These are phyloP conservation scores for Aleiodes leptofemur DNA, from an alignment of 2,888 invertebrate genomes.

Conservation along the genomic window DNA sequence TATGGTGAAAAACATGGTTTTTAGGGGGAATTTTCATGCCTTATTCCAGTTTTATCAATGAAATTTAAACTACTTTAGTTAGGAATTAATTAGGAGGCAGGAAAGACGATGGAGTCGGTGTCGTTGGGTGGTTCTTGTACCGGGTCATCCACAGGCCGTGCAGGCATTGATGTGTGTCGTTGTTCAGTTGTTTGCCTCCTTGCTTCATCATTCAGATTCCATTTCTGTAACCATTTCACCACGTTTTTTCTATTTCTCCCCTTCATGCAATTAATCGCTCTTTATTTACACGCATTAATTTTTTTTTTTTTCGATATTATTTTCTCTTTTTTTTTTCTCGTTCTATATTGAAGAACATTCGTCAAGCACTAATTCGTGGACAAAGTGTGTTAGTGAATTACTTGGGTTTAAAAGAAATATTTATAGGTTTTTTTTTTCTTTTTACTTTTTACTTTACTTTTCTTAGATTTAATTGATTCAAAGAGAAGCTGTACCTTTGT, in stretches of 20 bases:
- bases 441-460: not conserved
- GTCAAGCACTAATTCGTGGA: constrained; percentile 35
- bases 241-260: constrained; percentile 45
- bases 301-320: not conserved
- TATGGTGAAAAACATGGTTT: not conserved
- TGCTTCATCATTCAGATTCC: constrained; percentile 18
- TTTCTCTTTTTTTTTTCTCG: no score
- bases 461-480: not conserved
- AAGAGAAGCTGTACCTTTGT: constrained; percentile 80
- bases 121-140: constrained; percentile 55
- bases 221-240: constrained; percentile 35
- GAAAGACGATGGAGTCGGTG: constrained; percentile 64
- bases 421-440: not conserved
- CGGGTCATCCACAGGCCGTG: constrained; percentile 55
- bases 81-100: constrained; percentile 58
- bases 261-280: constrained; percentile 48
- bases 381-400: constrained; percentile 37
- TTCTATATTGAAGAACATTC: constrained; percentile 14
- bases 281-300: constrained; percentile 20
- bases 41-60: constrained; percentile 20
- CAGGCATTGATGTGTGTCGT: constrained; percentile 43
- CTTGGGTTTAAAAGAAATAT: not conserved
- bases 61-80: constrained; percentile 15
- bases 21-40: not conserved
- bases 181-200: constrained; percentile 39